Base-by-base conservation (phyloP, 2,888 invertebrate species). In the Salticus scenicus region DNA sequence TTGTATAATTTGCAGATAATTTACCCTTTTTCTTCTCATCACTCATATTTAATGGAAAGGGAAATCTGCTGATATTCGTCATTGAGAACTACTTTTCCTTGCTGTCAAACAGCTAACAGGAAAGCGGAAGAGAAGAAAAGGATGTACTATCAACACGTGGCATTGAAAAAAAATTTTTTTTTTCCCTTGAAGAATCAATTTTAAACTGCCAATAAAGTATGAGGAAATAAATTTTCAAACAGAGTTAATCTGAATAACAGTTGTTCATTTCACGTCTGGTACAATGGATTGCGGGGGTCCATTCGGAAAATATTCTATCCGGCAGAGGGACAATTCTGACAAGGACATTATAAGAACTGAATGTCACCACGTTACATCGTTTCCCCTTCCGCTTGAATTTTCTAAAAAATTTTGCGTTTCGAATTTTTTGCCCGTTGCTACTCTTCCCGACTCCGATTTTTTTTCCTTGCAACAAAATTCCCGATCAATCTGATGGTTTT, bases 361-460 rank as follows among this genome's bases (percentile, higher is more conserved):
- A 57, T 57, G 57, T 57, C 57, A 57, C 24, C 57, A 24, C 57
- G 47, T 47, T 47, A 10, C 57, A 24, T 57, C 57, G 24, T 57
- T 57, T 57, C 57, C 57, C 57, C 57, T 57, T 57, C 57, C 57
- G 57, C 57, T 24, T 24, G 57, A 57, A 57, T 57, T 57, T 57
- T 24, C 57, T 5, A 5, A 57, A 57, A 57, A 24, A 57, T 24
- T 2, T 12, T 1, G 5, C 20, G 1, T 57, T 57, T 57, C 24
- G 20, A 17, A 57, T 24, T 57, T 57, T 57, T 57, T 12, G 20
- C 20, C 57, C 57, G 57, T 57, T 57, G 57, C 57, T n/a, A n/a
- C 37, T 57, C 24, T 57, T 57, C 57, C 57, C 24, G 57, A 17
- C 57, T 57, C 12, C 24, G 2, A 1, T 57, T 57, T 57, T 57